Evolutionary conservation across 2,888 invertebrate genomes (phyloP).

Genomic region (Protodeltote pygarga): DNA sequence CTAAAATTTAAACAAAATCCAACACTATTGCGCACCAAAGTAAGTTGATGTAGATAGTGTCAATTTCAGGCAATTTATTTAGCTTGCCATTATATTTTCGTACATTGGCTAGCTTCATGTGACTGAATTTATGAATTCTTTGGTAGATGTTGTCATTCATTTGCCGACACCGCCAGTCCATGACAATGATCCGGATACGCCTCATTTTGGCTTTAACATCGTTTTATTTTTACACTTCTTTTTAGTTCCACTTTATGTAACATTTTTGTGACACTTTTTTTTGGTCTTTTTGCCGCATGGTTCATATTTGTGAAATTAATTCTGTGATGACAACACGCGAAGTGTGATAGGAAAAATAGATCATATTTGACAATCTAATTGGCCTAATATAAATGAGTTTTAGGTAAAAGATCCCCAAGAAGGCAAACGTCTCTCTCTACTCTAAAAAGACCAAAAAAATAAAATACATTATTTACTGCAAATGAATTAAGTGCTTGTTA

Average conservation of each 20-base stretch:
- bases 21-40: constrained; percentile 66
- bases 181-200: constrained; percentile 25
- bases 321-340: no score
- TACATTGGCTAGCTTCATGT: constrained; percentile 16
- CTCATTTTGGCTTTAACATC: constrained; percentile 22
- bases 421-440: no score
- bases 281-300: constrained; percentile 4
- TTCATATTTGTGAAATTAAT: neutral
- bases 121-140: constrained; percentile 11
- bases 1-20: constrained; percentile 60
- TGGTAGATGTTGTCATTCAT: constrained; percentile 9
- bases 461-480: no score
- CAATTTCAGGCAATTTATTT: neutral
- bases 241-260: constrained; percentile 3
- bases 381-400: no score
- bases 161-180: constrained; percentile 4
- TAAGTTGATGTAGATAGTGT: constrained; percentile 57
- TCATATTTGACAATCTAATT: no score
- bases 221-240: constrained; percentile 20
- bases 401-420: no score
- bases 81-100: no score
- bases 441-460: no score
- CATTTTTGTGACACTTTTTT: neutral
- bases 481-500: no score
- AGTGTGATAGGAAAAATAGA: no score